Conservation (phyloP, 2,888 invertebrate species). For the Sinopyrophorus schimmeli region DNA sequence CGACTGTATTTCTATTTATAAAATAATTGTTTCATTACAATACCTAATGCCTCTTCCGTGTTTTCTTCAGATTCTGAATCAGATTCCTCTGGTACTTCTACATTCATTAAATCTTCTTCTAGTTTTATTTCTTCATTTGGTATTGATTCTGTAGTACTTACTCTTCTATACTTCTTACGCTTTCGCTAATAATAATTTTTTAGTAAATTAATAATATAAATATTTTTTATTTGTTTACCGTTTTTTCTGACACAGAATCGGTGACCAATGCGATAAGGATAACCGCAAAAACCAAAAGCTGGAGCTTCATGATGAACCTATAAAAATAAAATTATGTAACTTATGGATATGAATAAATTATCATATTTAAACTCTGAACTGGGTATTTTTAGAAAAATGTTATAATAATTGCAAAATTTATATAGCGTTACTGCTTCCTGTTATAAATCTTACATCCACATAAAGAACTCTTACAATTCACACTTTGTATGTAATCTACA, state of each 20-base stretch:
- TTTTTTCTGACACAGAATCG: slow-evolving; percentile 15
- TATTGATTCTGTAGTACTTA: slow-evolving; percentile 48
- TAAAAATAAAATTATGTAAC: slow-evolving; percentile 2
- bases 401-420: too few relatives aligned
- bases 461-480: too few relatives aligned
- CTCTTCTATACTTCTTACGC: slow-evolving; percentile 49
- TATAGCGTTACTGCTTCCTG: too few relatives aligned
- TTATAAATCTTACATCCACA: too few relatives aligned
- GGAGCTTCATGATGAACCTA: slow-evolving; percentile 21
- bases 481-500: too few relatives aligned
- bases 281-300: slow-evolving; percentile 10
- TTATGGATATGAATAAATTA: too few relatives aligned
- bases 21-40: too few relatives aligned
- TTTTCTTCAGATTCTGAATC: slow-evolving; percentile 44
- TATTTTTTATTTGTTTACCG: slow-evolving; percentile 1
- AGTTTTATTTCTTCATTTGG: slow-evolving; percentile 48
- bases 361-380: too few relatives aligned
- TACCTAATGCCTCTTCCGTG: too few relatives aligned
- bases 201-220: neutral
- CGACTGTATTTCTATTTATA: too few relatives aligned
- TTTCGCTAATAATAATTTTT: slow-evolving; percentile 42
- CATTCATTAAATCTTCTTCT: slow-evolving; percentile 40
- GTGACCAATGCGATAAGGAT: slow-evolving; percentile 14
- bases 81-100: slow-evolving; percentile 37
- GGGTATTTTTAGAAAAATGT: too few relatives aligned